Evolutionary conservation across 30 jellyfish, hydroid and myxozoan genomes (phyloP), one percentile per base, ranked within the genome.

Genomic region (Hydra vulgaris): DNA sequence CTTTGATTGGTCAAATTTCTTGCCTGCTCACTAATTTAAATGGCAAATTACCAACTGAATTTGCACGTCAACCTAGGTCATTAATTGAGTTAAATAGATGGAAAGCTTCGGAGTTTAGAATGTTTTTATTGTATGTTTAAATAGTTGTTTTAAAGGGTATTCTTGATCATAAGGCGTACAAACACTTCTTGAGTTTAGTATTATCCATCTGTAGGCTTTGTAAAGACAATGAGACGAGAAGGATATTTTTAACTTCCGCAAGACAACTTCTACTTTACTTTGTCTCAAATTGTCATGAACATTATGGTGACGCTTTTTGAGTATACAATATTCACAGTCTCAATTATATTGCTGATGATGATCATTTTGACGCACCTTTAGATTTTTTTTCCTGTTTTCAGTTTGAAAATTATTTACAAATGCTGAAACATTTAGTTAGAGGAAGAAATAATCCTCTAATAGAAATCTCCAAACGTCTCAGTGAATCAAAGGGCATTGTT

Each of bases 41-140:
- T 7, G 87, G 88, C 56, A 76, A 61, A 19, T 1, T 84, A 23
- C 87, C 93, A 25, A 21, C 66, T 77, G 87, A 76, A 27, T 77
- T 84, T 52, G 87, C 70, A 66, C 78, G 88, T 21, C 94, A 84
- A 74, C 94, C 87, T 76, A 70, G 88, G 54, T 76, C 87, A n/a
- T 72, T 77, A 76, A 15, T 19, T 27, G 94, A 76, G 76, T 54
- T 73, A 15, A 82, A 78, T 52, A 26, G 83, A 23, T 84, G 94
- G 94, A 84, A 84, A 73, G 94, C 94, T 52, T 75, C 94, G 17
- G 94, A 84, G 53, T 84, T 84, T 21, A 67, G 94, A 71, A 70
- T 73, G 72, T 61, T 78, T 76, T 78, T 84, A 15, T 55, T 82
- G 56, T 82, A 84, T 70, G 66, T 81, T 84, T 82, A 86, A 21